Percentiles rank a stretch among this genome's conserved stretches.
These are phyloP conservation scores for Sphecodes monilicornis DNA, from an alignment of 2,888 invertebrate species.

Conservation along the genomic window DNA sequence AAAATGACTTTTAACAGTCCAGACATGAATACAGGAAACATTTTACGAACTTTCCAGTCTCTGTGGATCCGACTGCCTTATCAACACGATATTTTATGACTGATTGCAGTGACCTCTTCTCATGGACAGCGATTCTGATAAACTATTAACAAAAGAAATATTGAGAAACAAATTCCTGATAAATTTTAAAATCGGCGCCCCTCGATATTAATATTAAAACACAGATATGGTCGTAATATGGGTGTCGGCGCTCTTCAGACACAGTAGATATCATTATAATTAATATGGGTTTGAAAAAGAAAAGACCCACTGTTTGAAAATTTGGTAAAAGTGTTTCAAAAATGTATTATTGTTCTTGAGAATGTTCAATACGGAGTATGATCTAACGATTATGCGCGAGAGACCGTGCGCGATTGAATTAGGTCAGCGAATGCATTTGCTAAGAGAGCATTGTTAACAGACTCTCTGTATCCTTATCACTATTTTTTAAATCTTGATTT, in stretches of 20 bases:
- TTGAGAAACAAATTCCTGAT: no score
- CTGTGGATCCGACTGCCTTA: no score
- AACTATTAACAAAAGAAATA: no score
- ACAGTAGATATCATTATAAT: neutral
- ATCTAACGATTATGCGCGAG: constrained; percentile 14
- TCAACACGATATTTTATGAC: no score
- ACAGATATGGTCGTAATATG: neutral
- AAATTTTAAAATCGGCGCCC: no score
- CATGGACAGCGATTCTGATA: no score
- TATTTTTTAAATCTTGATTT: neutral
- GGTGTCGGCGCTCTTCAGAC: neutral
- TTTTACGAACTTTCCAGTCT: no score
- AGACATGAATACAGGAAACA: no score
- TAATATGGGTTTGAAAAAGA: neutral
- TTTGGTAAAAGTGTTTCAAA: neutral
- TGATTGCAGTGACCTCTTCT: no score
- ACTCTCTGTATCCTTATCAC: neutral
- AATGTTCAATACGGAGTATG: constrained; percentile 3
- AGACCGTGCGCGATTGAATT: constrained; percentile 5
- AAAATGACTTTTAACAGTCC: no score
- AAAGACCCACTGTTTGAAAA: neutral
- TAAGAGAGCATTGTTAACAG: constrained; percentile 7
- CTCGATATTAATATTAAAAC: no score
- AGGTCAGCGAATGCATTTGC: constrained; percentile 4
- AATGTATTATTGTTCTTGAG: neutral